Percentiles rank a stretch among this genome's conserved stretches.
These are phyloP conservation scores for Anhinga rufa DNA, from an alignment of 2,113 vertebrate species.

Conservation along the genomic window DNA sequence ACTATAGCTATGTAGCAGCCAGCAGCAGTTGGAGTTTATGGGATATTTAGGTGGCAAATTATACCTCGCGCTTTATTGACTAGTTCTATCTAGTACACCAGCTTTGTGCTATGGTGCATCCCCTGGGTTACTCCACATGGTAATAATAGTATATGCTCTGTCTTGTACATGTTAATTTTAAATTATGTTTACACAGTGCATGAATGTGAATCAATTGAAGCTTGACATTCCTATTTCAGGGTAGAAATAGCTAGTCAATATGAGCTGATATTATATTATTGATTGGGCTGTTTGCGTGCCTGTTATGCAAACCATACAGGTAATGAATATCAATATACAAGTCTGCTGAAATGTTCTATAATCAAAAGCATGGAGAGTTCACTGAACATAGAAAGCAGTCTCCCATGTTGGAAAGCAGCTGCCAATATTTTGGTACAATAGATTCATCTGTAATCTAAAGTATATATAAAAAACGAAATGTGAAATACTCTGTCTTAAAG, in stretches of 20 bases:
- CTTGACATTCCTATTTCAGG: constrained; percentile 11
- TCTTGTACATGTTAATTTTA: neutral
- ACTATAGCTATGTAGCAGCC: neutral
- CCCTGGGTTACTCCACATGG: neutral
- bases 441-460: constrained; percentile 56
- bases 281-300: neutral
- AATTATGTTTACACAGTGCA: constrained; percentile 3
- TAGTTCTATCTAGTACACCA: neutral
- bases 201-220: constrained; percentile 24
- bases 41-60: neutral
- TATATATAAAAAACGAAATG: constrained; percentile 17
- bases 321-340: constrained; percentile 11
- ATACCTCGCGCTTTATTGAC: neutral
- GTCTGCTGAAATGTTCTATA: neutral
- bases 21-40: neutral
- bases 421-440: constrained; percentile 61
- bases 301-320: neutral
- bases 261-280: constrained; percentile 19
- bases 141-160: neutral
- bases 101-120: neutral
- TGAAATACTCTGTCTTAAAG: constrained; percentile 24
- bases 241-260: constrained; percentile 41
- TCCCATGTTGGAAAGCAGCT: constrained; percentile 32
- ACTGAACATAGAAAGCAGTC: neutral
- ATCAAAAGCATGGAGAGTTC: neutral